Conservation (phyloP, 1,140 invertebrate genomes). For the Pachypsylla venusta region DNA sequence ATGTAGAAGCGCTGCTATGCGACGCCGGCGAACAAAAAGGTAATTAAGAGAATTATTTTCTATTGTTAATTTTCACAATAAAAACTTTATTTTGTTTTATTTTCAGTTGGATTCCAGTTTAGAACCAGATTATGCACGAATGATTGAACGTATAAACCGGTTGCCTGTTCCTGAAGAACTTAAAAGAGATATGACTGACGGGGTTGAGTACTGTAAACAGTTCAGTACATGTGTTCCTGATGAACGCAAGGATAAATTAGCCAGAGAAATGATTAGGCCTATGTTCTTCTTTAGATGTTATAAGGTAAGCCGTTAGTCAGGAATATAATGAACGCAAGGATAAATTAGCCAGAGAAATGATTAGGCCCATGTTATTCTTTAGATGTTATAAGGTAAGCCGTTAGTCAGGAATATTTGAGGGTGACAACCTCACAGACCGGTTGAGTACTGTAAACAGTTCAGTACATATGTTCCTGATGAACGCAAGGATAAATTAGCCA, state of each 20-base stretch:
- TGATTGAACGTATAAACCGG: conserved; percentile 38
- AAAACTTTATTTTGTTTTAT: too few relatives aligned
- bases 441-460: conserved; percentile 46
- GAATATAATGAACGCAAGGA: conserved; percentile 42
- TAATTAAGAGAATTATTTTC: too few relatives aligned
- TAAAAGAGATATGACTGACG: conserved; percentile 43
- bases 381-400: conserved; percentile 47
- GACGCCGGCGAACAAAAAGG: too few relatives aligned
- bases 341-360: conserved; percentile 40
- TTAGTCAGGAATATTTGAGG: too few relatives aligned
- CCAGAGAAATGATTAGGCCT: conserved; percentile 41
- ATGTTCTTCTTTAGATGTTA: conserved; percentile 55
- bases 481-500: conserved; percentile 40
- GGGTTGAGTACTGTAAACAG: conserved; percentile 44
- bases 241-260: conserved; percentile 40
- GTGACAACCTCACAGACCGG: too few relatives aligned
- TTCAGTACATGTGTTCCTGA: conserved; percentile 51
- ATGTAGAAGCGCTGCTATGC: too few relatives aligned
- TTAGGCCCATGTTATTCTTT: conserved; percentile 50
- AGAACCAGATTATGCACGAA: conserved; percentile 45
- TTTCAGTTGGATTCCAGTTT: conserved; percentile 33
- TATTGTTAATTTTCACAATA: too few relatives aligned
- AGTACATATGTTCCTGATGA: conserved; percentile 48
- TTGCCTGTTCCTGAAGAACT: conserved; percentile 41
- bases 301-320: too few relatives aligned